A percentile compares a stretch with the other conserved stretches of the same genome.
Conservation (phyloP, 2,797 vertebrate species). For the Streptopelia turtur region DNA sequence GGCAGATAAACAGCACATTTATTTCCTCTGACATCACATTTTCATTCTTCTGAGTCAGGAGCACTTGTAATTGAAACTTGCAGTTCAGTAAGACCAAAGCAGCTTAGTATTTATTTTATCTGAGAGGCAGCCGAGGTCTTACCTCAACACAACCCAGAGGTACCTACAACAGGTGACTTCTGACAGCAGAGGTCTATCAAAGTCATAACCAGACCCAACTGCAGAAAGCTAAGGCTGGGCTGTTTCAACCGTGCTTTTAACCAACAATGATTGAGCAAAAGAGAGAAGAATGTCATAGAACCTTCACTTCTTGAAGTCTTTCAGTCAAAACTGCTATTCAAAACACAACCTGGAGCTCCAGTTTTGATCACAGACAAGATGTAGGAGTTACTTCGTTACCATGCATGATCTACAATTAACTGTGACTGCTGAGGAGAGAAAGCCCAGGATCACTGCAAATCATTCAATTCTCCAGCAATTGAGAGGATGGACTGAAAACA, state of each 20-base stretch:
- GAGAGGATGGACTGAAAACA: not conserved
- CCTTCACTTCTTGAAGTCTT: not conserved
- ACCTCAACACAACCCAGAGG: not conserved
- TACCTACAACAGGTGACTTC: not conserved
- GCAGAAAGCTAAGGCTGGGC: not conserved
- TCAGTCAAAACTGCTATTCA: not conserved
- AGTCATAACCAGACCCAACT: not conserved
- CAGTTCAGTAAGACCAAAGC: not conserved
- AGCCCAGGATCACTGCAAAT: too few relatives aligned
- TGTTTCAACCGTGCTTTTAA: not conserved
- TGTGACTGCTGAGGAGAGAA: not conserved
- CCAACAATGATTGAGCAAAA: not conserved
- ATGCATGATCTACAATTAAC: fast-evolving
- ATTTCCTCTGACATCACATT: not conserved
- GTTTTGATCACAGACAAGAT: not conserved
- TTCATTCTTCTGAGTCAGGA: not conserved
- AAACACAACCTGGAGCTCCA: not conserved
- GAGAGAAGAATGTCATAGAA: not conserved
- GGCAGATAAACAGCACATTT: not conserved
- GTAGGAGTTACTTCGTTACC: fast-evolving
- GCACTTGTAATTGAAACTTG: not conserved
- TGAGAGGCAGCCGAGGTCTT: not conserved
- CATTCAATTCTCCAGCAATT: not conserved
- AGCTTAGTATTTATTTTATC: not conserved
- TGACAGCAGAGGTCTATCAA: not conserved